phyloP scores from a whole-genome alignment of 2,797 vertebrate species.

The Girardinus metallicus region DNA sequence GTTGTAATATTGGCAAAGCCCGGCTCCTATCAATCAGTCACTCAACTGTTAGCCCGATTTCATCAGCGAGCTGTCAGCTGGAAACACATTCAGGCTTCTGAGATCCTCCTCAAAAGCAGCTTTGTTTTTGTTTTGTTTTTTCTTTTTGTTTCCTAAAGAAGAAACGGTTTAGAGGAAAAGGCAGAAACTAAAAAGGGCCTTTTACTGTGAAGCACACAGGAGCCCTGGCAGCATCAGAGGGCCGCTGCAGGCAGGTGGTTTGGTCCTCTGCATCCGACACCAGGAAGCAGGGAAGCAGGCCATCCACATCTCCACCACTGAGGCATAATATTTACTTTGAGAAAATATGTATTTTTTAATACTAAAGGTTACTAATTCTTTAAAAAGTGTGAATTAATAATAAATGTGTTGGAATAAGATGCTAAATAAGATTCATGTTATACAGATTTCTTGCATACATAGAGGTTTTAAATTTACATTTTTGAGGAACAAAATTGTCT shows the following conservation, averaged over 20 bases:
- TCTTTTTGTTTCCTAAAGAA: slow-evolving; percentile 4
- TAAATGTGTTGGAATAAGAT: background rate
- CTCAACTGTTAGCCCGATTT: slow-evolving; percentile 18
- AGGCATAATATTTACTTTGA: background rate
- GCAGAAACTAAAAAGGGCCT: background rate
- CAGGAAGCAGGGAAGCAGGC: slow-evolving; percentile 34
- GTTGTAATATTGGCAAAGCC: slow-evolving; percentile 11
- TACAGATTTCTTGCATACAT: background rate
- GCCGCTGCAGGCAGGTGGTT: slow-evolving; percentile 41
- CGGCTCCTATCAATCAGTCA: slow-evolving; percentile 18
- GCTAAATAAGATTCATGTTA: background rate
- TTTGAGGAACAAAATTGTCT: no score
- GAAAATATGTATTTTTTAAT: background rate
- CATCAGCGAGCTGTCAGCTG: slow-evolving; percentile 30
- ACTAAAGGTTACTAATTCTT: background rate
- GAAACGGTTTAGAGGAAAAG: slow-evolving; percentile 10
- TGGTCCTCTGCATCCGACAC: slow-evolving; percentile 28
- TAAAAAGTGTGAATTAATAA: background rate
- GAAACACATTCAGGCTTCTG: slow-evolving; percentile 3
- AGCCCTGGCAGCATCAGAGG: slow-evolving; percentile 29
- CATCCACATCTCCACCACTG: slow-evolving; percentile 27
- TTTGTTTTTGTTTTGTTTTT: slow-evolving; percentile 1
- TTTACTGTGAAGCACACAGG: slow-evolving; percentile 16
- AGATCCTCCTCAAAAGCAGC: slow-evolving; percentile 16
- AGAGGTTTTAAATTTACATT: background rate